phyloP scores from a whole-genome alignment of 2,113 vertebrate genomes.

The Elephas maximus region DNA sequence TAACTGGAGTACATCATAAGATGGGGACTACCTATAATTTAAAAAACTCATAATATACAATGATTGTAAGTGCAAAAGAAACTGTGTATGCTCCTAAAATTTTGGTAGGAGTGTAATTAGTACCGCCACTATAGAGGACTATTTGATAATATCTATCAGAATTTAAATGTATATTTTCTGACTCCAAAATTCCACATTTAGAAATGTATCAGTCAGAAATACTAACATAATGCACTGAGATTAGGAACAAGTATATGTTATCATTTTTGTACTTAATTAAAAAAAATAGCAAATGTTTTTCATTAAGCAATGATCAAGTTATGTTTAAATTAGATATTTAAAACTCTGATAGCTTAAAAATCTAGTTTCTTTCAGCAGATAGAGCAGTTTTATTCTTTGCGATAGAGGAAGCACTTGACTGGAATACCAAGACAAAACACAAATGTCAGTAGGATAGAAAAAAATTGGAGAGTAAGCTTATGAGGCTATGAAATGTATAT shows the following conservation, averaged over 20 bases:
- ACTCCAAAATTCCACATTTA: not conserved
- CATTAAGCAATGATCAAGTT: not conserved
- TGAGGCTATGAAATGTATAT: not conserved
- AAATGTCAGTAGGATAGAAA: not conserved
- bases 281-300: not conserved
- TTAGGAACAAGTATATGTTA: fast-evolving
- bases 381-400: not conserved
- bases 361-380: not conserved
- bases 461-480: not conserved
- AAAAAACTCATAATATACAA: not conserved
- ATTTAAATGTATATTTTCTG: not conserved
- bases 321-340: not conserved
- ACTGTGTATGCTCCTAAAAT: not conserved
- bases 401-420: not conserved
- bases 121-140: not conserved
- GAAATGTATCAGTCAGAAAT: not conserved
- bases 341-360: not conserved
- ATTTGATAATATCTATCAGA: not conserved
- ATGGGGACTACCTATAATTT: not conserved
- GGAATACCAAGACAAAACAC: not conserved
- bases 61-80: not conserved
- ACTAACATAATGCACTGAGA: no score
- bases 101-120: not conserved
- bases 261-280: not conserved
- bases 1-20: no score